Evolutionary conservation across 2,113 vertebrate genomes (phyloP).

Genomic region (Gorsachius goisagi): DNA sequence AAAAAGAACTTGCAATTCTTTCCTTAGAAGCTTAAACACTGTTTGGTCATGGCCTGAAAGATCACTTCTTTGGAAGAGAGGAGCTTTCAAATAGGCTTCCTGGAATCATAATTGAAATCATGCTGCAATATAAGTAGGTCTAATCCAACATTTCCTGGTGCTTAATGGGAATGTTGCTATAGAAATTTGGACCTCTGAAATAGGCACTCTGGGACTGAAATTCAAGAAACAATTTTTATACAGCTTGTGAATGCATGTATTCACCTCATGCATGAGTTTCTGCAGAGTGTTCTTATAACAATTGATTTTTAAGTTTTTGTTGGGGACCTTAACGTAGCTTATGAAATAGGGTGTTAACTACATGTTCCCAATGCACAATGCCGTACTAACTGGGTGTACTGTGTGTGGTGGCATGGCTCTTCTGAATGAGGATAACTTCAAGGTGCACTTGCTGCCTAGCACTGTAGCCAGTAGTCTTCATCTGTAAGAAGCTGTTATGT

Average conservation of each 20-base stretch:
- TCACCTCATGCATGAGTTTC: background rate
- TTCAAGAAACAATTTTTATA: background rate
- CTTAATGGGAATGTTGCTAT: conserved; percentile 55
- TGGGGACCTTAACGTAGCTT: background rate
- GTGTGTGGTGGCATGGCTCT: background rate
- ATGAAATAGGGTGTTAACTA: background rate
- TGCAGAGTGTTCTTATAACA: background rate
- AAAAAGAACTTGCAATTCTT: background rate
- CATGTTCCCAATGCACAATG: background rate
- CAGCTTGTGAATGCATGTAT: background rate
- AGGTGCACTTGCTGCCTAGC: background rate
- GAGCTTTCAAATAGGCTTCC: conserved; percentile 29
- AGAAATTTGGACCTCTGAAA: conserved; percentile 41
- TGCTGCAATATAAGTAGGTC: background rate
- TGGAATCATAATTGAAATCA: conserved; percentile 34
- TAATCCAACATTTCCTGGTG: conserved; percentile 14
- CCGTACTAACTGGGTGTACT: background rate
- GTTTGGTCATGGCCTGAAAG: background rate
- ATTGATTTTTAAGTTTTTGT: background rate
- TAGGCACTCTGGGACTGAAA: background rate
- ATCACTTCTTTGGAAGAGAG: background rate
- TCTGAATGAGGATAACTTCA: background rate
- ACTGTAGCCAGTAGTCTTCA: background rate
- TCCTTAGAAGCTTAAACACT: background rate
- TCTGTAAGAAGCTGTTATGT: background rate